Conservation (phyloP, 92 coral and sea anemone species). For the Zoanthus sansibaricus region DNA sequence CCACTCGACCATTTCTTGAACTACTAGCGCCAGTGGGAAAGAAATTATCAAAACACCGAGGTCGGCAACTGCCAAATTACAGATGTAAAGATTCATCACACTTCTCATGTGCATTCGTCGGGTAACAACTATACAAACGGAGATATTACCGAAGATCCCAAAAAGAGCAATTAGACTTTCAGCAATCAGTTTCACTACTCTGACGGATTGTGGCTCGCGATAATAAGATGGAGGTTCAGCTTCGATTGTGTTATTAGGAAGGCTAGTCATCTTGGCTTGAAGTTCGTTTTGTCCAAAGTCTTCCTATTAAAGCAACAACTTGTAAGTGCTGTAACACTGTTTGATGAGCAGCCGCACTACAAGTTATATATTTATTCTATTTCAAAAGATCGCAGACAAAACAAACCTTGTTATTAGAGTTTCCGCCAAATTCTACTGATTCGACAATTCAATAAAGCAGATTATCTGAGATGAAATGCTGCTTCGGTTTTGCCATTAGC, state of each 20-base stretch:
- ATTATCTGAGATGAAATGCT: background rate
- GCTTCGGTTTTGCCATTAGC: background rate
- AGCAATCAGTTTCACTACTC: conserved; percentile 3
- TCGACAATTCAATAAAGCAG: conserved; percentile 20
- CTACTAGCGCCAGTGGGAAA: conserved; percentile 14
- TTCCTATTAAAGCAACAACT: too few species aligned
- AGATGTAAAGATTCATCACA: conserved; percentile 35
- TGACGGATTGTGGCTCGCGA: conserved; percentile 40
- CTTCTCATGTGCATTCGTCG: conserved; percentile 5
- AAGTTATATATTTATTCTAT: background rate
- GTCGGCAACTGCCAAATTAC: conserved; percentile 41
- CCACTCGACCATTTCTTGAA: conserved; percentile 23
- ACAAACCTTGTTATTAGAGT: background rate
- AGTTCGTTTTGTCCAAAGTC: background rate
- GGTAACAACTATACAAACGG: conserved; percentile 6
- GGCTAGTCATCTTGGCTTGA: conserved; percentile 1
- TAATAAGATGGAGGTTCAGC: background rate
- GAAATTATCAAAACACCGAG: conserved; percentile 7
- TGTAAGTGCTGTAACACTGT: too few species aligned
- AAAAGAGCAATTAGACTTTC: conserved; percentile 8
- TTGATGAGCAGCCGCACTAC: background rate
- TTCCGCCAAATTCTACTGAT: background rate
- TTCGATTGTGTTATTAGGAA: background rate
- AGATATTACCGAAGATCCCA: conserved; percentile 26
- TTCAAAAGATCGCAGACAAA: background rate